Base-by-base conservation (phyloP, 2,113 vertebrate genomes). In the Pleuronectes platessa region DNA sequence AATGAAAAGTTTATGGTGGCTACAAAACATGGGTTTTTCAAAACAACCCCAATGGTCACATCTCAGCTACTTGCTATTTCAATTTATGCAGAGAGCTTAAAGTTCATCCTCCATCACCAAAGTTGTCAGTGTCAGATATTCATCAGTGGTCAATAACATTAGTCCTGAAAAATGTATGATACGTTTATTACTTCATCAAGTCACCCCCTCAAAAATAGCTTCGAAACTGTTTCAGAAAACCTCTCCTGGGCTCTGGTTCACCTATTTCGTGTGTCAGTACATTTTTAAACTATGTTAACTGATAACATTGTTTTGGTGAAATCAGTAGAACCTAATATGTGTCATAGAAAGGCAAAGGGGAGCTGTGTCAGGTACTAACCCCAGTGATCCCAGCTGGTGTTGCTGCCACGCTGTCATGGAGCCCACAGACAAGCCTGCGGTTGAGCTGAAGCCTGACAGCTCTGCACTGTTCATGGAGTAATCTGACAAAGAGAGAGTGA, bases 371-470 rank as follows among this genome's bases (percentile, higher is more conserved):
- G 56, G 3, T 54, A 94, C 95, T 96, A 90, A 98, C 97, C 97
- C 94, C 37, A 98, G 94, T 68, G 96, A 96, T 92, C 93, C 94
- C 4, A 96, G 90, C 27, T 97, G 96, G 83, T 96, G 96, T 74
- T 97, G 96, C 77, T 98, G 97, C 97, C 97, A 98, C 76, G 96
- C 93, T 1, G 96, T 94, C 75, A 96, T 95, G 85, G 96, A 96
- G 86, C 95, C 95, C 60, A 97, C 65, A 75, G 95, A 95, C 75
- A 95, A 90, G 87, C 94, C 95, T 56, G 96, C 94, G 0, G 96
- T 94, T 24, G 96, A 95, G 88, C 88, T 92, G 90, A 98, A 98
- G n/a, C 95, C 92, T 8, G 96, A 95, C 91, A 98, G 93, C 79
- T 98, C 97, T 17, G 96, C 95, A 0, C 96, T 96, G 90, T 85